Percentiles rank a stretch among this genome's conserved stretches.
These are phyloP conservation scores for Asteroscopus sphinx DNA, from an alignment of 2,888 invertebrate species.

Conservation along the genomic window DNA sequence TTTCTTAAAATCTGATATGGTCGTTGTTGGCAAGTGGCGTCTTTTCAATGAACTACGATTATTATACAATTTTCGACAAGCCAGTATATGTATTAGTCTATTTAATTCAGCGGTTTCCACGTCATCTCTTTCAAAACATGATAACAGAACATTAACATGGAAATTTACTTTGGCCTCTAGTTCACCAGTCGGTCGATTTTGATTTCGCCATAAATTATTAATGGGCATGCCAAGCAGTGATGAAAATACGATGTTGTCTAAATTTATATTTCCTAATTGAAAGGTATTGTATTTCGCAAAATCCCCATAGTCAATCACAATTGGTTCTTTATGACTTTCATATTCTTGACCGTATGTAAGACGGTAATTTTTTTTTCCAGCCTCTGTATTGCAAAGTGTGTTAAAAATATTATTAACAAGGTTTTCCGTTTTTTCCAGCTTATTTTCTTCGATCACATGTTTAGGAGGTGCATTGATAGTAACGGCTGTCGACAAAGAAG, in stretches of 20 bases:
- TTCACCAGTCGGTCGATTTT: constrained; percentile 65
- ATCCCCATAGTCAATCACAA: constrained; percentile 79
- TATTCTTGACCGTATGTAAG: constrained; percentile 80
- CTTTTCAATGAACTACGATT: constrained; percentile 82
- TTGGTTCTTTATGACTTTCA: constrained; percentile 76
- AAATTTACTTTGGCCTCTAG: constrained; percentile 80
- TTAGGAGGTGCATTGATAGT: constrained; percentile 55
- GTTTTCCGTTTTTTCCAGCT: constrained; percentile 68
- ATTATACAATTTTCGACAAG: constrained; percentile 81
- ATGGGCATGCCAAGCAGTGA: constrained; percentile 77
- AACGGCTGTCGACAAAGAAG: constrained; percentile 63
- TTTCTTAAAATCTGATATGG: constrained; percentile 80
- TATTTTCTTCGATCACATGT: constrained; percentile 58
- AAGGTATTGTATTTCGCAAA: constrained; percentile 76
- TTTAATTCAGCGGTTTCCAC: constrained; percentile 79
- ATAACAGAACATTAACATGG: constrained; percentile 79
- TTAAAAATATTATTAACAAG: constrained; percentile 76
- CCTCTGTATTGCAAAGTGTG: constrained; percentile 72
- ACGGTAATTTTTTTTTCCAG: constrained; percentile 73
- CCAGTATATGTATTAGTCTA: constrained; percentile 78
- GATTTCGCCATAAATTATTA: constrained; percentile 74
- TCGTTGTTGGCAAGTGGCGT: constrained; percentile 64
- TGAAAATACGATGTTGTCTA: constrained; percentile 73
- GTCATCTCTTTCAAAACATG: constrained; percentile 80
- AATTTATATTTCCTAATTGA: constrained; percentile 78